A percentile compares a stretch with the other conserved stretches of the same genome.
phyloP scores from a whole-genome alignment of 2,797 vertebrate species.

The Sebastes glaucus region DNA sequence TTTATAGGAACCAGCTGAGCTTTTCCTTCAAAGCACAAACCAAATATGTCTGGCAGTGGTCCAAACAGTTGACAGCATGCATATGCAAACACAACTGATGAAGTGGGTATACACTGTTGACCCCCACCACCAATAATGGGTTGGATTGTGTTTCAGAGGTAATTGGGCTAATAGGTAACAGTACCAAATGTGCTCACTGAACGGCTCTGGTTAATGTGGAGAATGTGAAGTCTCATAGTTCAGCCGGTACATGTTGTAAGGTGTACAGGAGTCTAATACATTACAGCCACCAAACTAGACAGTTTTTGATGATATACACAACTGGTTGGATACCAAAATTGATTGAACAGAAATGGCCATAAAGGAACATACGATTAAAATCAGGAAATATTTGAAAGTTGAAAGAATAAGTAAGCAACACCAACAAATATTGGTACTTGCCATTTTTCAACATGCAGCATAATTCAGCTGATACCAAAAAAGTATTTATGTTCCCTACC shows the following conservation, averaged over 20 bases:
- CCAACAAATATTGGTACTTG: too few relatives aligned
- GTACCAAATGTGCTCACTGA: conserved; percentile 5
- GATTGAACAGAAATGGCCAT: too few relatives aligned
- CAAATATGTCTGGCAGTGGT: not conserved
- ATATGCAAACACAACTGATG: conserved; percentile 33
- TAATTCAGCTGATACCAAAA: not conserved
- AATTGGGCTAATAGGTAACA: conserved; percentile 18
- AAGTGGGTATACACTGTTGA: conserved; percentile 23
- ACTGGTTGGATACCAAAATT: too few relatives aligned
- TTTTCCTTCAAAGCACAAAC: not conserved
- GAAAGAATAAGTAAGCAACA: not conserved
- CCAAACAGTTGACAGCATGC: conserved; percentile 26
- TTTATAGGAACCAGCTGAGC: not conserved
- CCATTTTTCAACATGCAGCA: not conserved
- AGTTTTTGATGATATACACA: too few relatives aligned
- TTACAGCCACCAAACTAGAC: not conserved
- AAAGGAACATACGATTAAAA: not conserved
- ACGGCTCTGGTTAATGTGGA: not conserved
- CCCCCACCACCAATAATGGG: conserved; percentile 19
- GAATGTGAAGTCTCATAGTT: not conserved
- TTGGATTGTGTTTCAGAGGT: conserved; percentile 17
- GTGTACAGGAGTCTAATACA: not conserved
- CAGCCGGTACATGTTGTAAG: not conserved
- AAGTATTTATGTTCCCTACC: not conserved
- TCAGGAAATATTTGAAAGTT: not conserved